Evolutionary conservation across 2,113 vertebrate species (phyloP), one percentile per base, ranked within the genome.

Genomic region (Lasiurus borealis): DNA sequence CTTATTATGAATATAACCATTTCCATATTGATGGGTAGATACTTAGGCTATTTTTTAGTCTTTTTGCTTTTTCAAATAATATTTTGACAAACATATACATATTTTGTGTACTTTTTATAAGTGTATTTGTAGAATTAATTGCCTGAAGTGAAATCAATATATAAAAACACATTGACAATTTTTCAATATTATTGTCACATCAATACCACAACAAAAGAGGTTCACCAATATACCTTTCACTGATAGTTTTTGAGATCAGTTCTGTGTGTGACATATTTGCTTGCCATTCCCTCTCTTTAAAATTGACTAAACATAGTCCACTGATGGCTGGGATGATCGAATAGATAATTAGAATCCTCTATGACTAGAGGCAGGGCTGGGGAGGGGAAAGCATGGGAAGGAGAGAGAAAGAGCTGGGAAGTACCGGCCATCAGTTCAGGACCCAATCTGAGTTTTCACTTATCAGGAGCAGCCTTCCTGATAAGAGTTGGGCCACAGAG

Each of bases 31-130:
- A 76, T 73, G 16, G 4, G 59, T 62, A 62, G 59, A 48, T 71
- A 80, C 68, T 73, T 80, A 78, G 21, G 40, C 80, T 75, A 90
- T 76, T 91, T 87, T 82, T 85, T 68, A 76, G 59, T 40, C 16
- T 87, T 44, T 94, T 90, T 91, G n/a, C 29, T 84, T 93, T 93
- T 87, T 87, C 54, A 81, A 96, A 88, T 89, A 52, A 66, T 69
- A 69, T 15, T 90, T 77, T 13, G 36, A 34, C 21, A 95, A 94
- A 36, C 48, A 16, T 52, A 46, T 46, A n/a, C 18, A 66, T 36
- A 64, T 77, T 85, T 78, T 87, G 29, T 93, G 31, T 18, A 52
- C 31, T 81, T 96, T 96, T 76, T 44, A 19, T 69, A 91, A 57
- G 59, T 75, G 44, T 64, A 81, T 34, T 82, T 89, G 44, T 46